Base-by-base conservation (phyloP, 2,797 vertebrate species). In the Graptemys geographica region DNA sequence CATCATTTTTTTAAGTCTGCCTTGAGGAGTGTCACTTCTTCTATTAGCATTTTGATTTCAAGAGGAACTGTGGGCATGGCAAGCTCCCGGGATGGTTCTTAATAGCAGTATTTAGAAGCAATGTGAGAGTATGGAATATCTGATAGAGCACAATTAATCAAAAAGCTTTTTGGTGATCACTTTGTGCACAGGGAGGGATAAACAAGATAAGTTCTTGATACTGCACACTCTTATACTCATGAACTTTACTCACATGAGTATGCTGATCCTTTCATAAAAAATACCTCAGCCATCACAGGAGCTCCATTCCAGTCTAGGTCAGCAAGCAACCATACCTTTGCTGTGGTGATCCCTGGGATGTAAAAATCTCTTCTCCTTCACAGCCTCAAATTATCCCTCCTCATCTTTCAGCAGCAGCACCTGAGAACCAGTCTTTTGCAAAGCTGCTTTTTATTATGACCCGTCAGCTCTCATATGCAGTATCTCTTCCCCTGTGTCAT, bases 61-160 rank as follows among this genome's bases (percentile, higher is more conserved):
- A 97, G 94, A 92, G 96, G 93, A 97, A 87, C 83, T 93, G 96
- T 76, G 92, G 91, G 85, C 91, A 89, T 94, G 94, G 90, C 94
- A 97, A 88, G 92, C 88, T 95, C 85, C 92, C 96, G 94, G 91
- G 21, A 74, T 25, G 37, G 78, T 94, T 95, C 96, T 96, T 97
- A 82, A 86, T 16, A 52, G 69, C 31, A 80, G 51, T 95, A 81
- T 92, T 96, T 94, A 86, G 95, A 62, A 96, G 94, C 82, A 92
- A 62, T 31, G 82, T 94, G 90, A 92, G 76, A 81, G 94, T 80
- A 84, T 95, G 80, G 85, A 96, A 93, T 93, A 94, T 88, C 81
- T 92, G 86, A 84, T 74, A 72, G 90, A 95, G 84, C 91, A 83
- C 96, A 91, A 96, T 96, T 96, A 95, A 94, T 76, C 79, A 84